Evolutionary conservation across 92 coral and sea anemone species (phyloP), one percentile per base, ranked within the genome.

Genomic region (Pocillopora grandis): DNA sequence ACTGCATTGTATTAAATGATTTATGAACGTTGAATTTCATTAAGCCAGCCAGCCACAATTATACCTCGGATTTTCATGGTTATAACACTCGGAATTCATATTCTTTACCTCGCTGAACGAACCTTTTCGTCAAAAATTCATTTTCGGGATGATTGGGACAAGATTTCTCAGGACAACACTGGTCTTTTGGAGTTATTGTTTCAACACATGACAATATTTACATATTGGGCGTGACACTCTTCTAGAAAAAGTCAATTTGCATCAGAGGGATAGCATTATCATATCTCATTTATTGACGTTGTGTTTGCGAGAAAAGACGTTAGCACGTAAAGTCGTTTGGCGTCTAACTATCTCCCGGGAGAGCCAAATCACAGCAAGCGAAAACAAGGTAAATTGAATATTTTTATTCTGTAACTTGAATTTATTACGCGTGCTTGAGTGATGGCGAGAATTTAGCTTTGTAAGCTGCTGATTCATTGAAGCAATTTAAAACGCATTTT

Each of bases 161-260:
- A 68, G 52, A 42, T 42, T 42, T 42, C 52, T 42, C 8, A 42
- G 52, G 52, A 42, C 52, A 42, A 42, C 52, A 42, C 4, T 42
- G 0, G 52, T 42, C 52, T 42, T 42, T 42, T 7, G 52, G 52
- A 42, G 52, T 42, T 42, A 42, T 42, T 42, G 52, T 42, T 42
- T 42, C 52, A 42, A 42, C 5, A 42, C 1, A 42, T 42, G 4
- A 42, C 4, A 42, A 42, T 7, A 42, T 42, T 42, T 42, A 7
- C 52, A 42, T 42, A 42, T 42, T 42, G 14, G 36, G 74, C 36
- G 21, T 37, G 42, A 35, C 6, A 9, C 1, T 58, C 31, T 37
- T 78, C 48, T 63, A 57, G 16, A 78, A 10, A 18, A 7, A 63
- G 37, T 14, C 60, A 3, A 78, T 78, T 78, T 78, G 82, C 82